Evolutionary conservation across 2,113 vertebrate species (phyloP).

Genomic region (Gallinago undulata): DNA sequence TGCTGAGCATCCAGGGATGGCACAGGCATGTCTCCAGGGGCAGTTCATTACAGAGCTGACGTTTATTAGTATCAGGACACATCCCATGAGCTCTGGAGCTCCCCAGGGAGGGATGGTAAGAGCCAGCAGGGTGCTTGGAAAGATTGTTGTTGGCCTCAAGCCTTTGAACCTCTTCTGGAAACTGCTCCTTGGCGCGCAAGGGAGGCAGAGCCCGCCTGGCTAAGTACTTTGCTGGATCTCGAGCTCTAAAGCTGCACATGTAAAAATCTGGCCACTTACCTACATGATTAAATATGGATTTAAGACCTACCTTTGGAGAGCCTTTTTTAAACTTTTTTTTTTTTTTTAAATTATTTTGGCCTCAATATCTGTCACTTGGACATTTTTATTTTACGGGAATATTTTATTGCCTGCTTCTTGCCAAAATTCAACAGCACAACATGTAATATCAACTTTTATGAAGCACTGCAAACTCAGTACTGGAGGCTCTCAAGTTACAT

Average conservation of each 20-base stretch:
- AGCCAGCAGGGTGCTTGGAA: neutral
- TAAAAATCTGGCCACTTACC: neutral
- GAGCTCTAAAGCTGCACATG: neutral
- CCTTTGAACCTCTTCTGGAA: neutral
- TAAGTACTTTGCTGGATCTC: neutral
- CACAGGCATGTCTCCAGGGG: neutral
- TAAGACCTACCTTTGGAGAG: conserved; percentile 9
- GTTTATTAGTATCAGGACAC: neutral
- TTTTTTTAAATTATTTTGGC: neutral
- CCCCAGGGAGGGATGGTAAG: neutral
- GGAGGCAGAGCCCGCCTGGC: accelerated
- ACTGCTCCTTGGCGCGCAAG: neutral
- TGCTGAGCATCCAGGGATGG: neutral
- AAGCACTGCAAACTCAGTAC: neutral
- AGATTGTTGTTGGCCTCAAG: neutral
- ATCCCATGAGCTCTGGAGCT: neutral
- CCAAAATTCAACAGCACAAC: conserved; percentile 37
- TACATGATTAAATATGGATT: neutral
- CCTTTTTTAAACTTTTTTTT: neutral
- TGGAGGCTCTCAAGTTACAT: conserved; percentile 33
- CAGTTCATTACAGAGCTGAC: neutral
- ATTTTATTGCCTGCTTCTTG: conserved; percentile 11
- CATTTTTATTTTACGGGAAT: neutral
- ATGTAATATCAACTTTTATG: conserved; percentile 31
- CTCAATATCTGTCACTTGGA: conserved; percentile 29